Evolutionary conservation across 2,113 vertebrate species (phyloP).

Genomic region (Cyprinodon brontotheroides): DNA sequence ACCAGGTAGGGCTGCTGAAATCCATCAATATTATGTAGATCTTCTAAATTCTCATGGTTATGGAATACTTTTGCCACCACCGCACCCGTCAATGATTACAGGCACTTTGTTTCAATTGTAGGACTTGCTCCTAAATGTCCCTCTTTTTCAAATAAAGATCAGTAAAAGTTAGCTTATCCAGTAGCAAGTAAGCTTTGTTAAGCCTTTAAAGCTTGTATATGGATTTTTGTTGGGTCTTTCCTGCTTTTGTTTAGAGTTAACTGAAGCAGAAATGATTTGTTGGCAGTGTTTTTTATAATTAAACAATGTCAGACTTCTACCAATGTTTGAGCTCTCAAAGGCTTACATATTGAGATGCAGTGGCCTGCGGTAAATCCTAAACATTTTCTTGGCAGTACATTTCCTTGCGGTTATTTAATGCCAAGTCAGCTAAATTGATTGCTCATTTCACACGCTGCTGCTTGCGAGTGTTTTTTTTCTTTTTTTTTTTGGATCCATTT

Average conservation of each 20-base stretch:
- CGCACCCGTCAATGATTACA: conserved; percentile 10
- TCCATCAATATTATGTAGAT: conserved; percentile 26
- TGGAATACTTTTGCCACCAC: no score
- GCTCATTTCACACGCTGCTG: neutral
- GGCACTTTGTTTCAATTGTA: conserved; percentile 32
- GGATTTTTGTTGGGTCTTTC: conserved; percentile 44
- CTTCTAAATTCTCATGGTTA: conserved; percentile 6
- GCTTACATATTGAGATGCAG: conserved; percentile 8
- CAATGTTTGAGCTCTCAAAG: conserved; percentile 20
- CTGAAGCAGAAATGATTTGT: conserved; percentile 18
- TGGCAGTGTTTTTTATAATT: conserved; percentile 25
- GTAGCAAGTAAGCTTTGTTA: neutral
- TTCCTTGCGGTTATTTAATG: conserved; percentile 12
- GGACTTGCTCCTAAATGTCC: conserved; percentile 2
- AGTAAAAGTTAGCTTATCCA: neutral
- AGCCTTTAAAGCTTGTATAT: conserved; percentile 25
- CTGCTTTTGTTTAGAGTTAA: conserved; percentile 23
- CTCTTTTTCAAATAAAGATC: neutral
- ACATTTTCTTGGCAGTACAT: neutral
- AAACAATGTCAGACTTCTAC: conserved; percentile 13
- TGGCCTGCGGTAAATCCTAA: conserved; percentile 24
- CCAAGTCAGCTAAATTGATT: conserved; percentile 18
- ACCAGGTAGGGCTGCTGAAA: neutral
- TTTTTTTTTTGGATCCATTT: neutral
- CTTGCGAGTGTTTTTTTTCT: neutral